phyloP scores from a whole-genome alignment of 2,113 vertebrate species.

The Tricholaema leucomelas region DNA sequence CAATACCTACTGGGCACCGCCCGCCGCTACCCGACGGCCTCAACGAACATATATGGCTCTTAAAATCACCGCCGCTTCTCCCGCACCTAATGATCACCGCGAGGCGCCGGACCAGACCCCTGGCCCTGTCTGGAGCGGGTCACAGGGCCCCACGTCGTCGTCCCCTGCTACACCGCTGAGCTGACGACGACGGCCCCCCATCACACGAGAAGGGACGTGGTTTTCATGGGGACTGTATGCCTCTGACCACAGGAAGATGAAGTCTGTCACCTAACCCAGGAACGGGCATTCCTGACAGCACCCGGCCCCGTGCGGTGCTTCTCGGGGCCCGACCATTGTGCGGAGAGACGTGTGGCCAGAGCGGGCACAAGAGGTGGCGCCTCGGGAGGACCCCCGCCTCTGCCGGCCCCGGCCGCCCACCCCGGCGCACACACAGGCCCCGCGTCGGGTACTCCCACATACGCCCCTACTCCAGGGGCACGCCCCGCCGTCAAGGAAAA shows the following conservation, averaged over 20 bases:
- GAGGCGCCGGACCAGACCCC: not conserved
- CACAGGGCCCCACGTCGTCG: not conserved
- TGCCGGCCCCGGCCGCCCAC: not conserved
- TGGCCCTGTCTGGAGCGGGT: not conserved
- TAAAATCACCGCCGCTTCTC: not conserved
- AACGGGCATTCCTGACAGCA: not conserved
- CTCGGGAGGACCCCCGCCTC: not conserved
- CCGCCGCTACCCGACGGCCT: not conserved
- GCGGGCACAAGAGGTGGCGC: too few species aligned
- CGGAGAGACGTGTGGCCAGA: too few species aligned
- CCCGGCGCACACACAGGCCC: not conserved
- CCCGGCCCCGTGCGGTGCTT: not conserved
- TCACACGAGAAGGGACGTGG: rapidly evolving
- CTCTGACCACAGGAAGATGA: too few species aligned
- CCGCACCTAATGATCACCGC: rapidly evolving
- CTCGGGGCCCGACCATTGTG: not conserved
- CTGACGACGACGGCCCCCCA: too few species aligned
- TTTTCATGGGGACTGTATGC: not conserved
- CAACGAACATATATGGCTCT: rapidly evolving
- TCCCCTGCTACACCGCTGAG: not conserved
- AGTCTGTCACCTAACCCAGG: not conserved
- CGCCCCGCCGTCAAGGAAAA: not conserved
- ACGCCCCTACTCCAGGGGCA: too few species aligned
- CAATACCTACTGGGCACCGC: too few species aligned
- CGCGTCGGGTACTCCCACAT: not conserved